Conservation (phyloP, 1,140 invertebrate genomes). For the Apolygus lucorum region DNA sequence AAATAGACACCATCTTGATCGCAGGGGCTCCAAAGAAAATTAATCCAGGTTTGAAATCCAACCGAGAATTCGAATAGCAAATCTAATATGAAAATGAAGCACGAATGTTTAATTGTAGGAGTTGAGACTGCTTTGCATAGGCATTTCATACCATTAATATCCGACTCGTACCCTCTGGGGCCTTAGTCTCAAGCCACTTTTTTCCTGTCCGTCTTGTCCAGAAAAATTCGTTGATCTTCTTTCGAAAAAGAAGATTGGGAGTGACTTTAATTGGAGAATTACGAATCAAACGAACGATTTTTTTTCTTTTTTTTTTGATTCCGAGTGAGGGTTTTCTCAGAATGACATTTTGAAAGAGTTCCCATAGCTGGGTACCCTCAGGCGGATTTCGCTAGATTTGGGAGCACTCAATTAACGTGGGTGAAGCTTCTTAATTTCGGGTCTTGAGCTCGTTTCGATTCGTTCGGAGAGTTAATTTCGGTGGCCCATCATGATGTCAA, state of each 20-base stretch:
- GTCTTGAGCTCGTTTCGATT: no score
- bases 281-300: not conserved
- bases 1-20: slow-evolving; percentile 9
- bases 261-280: slow-evolving; percentile 5
- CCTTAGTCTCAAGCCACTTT: not conserved
- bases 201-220: not conserved
- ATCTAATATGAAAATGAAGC: slow-evolving; percentile 15
- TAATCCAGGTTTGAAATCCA: slow-evolving; percentile 10
- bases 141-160: slow-evolving; percentile 21
- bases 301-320: not conserved
- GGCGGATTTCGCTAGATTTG: not conserved
- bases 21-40: not conserved
- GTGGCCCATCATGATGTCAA: no score
- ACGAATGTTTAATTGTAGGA: slow-evolving; percentile 16
- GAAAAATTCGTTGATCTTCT: slow-evolving; percentile 7
- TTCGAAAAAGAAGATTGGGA: not conserved
- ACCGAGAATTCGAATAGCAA: not conserved
- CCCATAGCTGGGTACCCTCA: not conserved
- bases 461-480: no score
- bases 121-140: slow-evolving; percentile 17
- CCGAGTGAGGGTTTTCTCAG: no score
- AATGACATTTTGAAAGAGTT: not conserved
- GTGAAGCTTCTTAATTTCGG: not conserved
- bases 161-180: not conserved
- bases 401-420: not conserved